Conservation (phyloP, 2,797 vertebrate species). For the Eutrigla gurnardus region DNA sequence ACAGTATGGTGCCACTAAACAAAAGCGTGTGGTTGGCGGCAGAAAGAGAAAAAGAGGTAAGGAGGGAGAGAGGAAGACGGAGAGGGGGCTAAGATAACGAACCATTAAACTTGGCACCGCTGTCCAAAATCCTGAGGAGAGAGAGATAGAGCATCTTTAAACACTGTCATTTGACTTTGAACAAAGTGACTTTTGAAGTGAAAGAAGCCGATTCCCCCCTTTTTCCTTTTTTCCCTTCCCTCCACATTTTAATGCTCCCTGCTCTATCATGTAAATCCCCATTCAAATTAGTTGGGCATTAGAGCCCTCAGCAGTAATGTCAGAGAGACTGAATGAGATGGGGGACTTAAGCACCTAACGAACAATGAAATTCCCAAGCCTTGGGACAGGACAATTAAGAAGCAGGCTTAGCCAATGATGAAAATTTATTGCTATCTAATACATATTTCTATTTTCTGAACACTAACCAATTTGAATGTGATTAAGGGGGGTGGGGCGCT, state of each 20-base stretch:
- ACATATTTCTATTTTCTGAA: constrained; percentile 99
- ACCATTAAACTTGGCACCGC: constrained; percentile 79
- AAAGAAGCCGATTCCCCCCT: constrained; percentile 90
- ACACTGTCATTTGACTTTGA: constrained; percentile 99
- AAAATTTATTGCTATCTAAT: constrained; percentile 99
- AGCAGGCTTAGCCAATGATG: constrained; percentile 99
- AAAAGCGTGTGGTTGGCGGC: constrained; percentile 67
- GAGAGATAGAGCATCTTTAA: constrained; percentile 87
- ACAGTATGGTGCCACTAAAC: constrained; percentile 75
- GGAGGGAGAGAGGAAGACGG: constrained; percentile 62
- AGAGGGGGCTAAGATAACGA: constrained; percentile 77
- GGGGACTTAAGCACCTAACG: constrained; percentile 99
- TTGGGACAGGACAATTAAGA: constrained; percentile 99
- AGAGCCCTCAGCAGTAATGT: constrained; percentile 99
- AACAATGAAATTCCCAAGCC: constrained; percentile 99
- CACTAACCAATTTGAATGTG: constrained; percentile 99
- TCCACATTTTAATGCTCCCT: constrained; percentile 99
- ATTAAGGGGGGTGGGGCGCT: constrained; percentile 94
- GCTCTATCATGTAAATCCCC: constrained; percentile 99
- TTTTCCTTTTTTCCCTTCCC: constrained; percentile 87
- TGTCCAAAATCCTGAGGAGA: constrained; percentile 82
- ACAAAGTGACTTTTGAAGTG: constrained; percentile 99
- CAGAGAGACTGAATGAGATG: constrained; percentile 99
- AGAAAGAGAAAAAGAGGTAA: constrained; percentile 51
- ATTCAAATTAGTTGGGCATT: constrained; percentile 99